Evolutionary conservation across 2,888 invertebrate genomes (phyloP).

Genomic region (Drosophila incognita): DNA sequence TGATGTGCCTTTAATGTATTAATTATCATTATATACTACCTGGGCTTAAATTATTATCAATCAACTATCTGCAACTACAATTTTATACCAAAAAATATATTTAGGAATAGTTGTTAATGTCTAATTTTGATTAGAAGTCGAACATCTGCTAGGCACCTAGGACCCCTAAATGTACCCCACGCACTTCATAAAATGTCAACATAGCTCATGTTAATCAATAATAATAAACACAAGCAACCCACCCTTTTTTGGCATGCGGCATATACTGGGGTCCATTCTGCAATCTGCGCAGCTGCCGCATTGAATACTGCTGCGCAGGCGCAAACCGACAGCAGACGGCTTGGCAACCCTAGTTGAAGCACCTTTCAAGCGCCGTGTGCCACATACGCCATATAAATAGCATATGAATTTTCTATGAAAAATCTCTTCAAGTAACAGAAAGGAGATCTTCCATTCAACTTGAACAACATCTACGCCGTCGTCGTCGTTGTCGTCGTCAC

Average conservation of each 20-base stretch:
- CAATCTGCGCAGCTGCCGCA: conserved; percentile 66
- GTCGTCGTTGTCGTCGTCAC: conserved; percentile 37
- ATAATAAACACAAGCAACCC: conserved; percentile 27
- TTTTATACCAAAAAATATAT: not conserved
- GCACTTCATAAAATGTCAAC: conserved; percentile 47
- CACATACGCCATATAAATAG: conserved; percentile 64
- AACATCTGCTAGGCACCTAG: conserved; percentile 27
- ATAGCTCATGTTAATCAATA: conserved; percentile 45
- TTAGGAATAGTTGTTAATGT: not conserved
- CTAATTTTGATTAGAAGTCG: not conserved
- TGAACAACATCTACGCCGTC: conserved; percentile 20
- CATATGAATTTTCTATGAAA: conserved; percentile 62
- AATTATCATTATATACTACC: not conserved
- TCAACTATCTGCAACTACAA: not conserved
- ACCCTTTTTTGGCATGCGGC: conserved; percentile 60
- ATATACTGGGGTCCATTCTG: conserved; percentile 48
- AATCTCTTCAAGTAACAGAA: conserved; percentile 53
- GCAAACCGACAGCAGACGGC: conserved; percentile 23
- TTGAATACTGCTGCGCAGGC: conserved; percentile 28
- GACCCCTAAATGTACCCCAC: conserved; percentile 20
- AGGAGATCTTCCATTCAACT: conserved; percentile 71
- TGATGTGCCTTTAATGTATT: not conserved
- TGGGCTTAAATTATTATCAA: not conserved
- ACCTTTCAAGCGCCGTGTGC: conserved; percentile 51
- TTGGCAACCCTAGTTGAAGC: conserved; percentile 43